These are phyloP conservation scores for Eueremaeus valkanovi DNA, from an alignment of 2,888 invertebrate genomes.

Conservation along the genomic window DNA sequence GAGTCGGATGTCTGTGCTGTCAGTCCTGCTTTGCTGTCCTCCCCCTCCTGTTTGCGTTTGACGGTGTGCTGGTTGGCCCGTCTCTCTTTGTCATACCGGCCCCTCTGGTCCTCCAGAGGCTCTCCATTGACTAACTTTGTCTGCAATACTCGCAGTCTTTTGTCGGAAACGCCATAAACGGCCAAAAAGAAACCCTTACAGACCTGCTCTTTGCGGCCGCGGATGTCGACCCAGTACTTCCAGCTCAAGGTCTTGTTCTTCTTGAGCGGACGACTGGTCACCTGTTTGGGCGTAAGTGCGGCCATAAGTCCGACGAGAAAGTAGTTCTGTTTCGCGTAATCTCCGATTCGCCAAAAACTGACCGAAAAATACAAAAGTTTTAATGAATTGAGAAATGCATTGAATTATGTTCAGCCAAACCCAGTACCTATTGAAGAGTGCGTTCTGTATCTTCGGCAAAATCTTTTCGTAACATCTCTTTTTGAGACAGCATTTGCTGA, in stretches of 20 bases:
- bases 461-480: slow-evolving; percentile 25
- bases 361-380: not conserved
- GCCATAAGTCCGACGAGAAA: slow-evolving; percentile 23
- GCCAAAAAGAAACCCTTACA: slow-evolving; percentile 32
- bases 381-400: not conserved
- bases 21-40: not conserved
- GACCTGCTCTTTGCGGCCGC: slow-evolving; percentile 10
- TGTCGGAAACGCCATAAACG: slow-evolving; percentile 31
- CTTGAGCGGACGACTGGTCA: not conserved
- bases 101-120: slow-evolving; percentile 24
- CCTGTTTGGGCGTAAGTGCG: slow-evolving; percentile 12
- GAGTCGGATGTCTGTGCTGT: not conserved
- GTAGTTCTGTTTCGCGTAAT: slow-evolving; percentile 33
- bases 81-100: not conserved
- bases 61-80: slow-evolving; percentile 27
- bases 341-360: slow-evolving; percentile 33
- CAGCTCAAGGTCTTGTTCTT: slow-evolving; percentile 26
- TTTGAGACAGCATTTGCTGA: slow-evolving; percentile 29
- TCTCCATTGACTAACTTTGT: slow-evolving; percentile 32
- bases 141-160: slow-evolving; percentile 24
- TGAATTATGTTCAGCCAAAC: not conserved
- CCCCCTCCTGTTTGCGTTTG: not conserved
- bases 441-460: not conserved
- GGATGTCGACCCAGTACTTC: slow-evolving; percentile 31
- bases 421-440: slow-evolving; percentile 19